phyloP scores from a whole-genome alignment of 2,888 invertebrate genomes.

The Branchipolynoe longqiensis region DNA sequence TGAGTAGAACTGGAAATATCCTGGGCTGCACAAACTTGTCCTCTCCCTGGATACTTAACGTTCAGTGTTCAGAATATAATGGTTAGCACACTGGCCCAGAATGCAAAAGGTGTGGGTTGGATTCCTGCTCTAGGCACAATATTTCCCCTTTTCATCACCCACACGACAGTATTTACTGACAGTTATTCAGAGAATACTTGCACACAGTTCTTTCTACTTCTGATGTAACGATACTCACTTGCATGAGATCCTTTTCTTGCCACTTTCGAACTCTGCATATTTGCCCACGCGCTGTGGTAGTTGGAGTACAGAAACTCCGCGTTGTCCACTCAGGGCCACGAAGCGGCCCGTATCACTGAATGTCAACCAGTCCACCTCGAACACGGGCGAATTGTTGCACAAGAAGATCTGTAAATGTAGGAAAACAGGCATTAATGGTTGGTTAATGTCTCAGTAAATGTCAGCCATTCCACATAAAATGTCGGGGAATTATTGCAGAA shows the following conservation, averaged over 20 bases:
- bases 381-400: constrained; percentile 87
- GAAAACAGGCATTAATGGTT: too few relatives aligned
- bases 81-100: too few relatives aligned
- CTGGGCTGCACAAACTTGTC: too few relatives aligned
- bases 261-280: constrained; percentile 86
- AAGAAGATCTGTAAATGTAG: constrained; percentile 85
- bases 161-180: too few relatives aligned
- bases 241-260: constrained; percentile 87
- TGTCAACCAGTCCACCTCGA: constrained; percentile 86
- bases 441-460: constrained; percentile 87
- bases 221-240: constrained; percentile 87
- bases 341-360: constrained; percentile 87
- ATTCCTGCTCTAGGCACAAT: too few relatives aligned
- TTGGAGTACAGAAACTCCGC: constrained; percentile 88
- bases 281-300: constrained; percentile 89
- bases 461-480: constrained; percentile 87
- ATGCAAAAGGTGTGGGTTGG: too few relatives aligned
- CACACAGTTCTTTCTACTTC: too few relatives aligned
- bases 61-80: too few relatives aligned
- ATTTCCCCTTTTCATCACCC: too few relatives aligned
- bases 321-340: constrained; percentile 87
- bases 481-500: constrained; percentile 87
- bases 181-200: too few relatives aligned
- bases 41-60: too few relatives aligned
- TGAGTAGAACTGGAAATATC: too few relatives aligned